These are phyloP conservation scores for Lophius piscatorius DNA, from an alignment of 2,113 vertebrate genomes.

Conservation along the genomic window DNA sequence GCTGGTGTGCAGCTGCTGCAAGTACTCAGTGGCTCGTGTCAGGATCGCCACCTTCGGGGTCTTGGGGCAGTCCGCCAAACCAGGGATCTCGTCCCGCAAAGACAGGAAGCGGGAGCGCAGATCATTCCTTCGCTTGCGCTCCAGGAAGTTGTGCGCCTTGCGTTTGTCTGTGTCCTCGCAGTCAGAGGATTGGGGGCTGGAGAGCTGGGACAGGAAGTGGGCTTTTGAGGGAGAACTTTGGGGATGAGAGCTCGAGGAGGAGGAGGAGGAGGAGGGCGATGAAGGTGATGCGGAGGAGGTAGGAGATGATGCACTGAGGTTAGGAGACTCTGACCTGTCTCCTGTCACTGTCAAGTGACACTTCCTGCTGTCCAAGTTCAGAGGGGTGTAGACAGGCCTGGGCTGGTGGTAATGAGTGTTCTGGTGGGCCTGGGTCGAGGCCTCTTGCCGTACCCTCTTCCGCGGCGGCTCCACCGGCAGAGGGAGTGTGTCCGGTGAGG, in stretches of 20 bases:
- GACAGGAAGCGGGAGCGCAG: slow-evolving; percentile 93
- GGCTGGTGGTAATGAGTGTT: slow-evolving; percentile 66
- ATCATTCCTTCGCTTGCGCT: slow-evolving; percentile 93
- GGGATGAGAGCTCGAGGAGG: slow-evolving; percentile 11
- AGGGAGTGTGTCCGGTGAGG: slow-evolving; percentile 83
- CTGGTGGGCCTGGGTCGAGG: slow-evolving; percentile 49
- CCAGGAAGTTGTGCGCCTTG: slow-evolving; percentile 94
- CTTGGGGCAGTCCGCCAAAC: slow-evolving; percentile 89
- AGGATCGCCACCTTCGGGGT: slow-evolving; percentile 96
- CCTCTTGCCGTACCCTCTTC: slow-evolving; percentile 73
- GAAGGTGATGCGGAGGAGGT: slow-evolving; percentile 54
- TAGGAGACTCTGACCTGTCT: slow-evolving; percentile 48
- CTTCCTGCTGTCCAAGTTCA: slow-evolving; percentile 61
- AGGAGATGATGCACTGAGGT: slow-evolving; percentile 53
- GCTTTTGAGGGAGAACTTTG: slow-evolving; percentile 60
- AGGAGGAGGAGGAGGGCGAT: slow-evolving; percentile 40
- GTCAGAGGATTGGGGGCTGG: slow-evolving; percentile 86
- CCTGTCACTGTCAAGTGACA: slow-evolving; percentile 10
- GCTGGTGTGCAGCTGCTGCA: slow-evolving; percentile 83
- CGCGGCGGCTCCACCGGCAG: slow-evolving; percentile 60
- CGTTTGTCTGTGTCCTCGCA: slow-evolving; percentile 93
- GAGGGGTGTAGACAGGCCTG: slow-evolving; percentile 51
- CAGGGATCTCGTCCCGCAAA: slow-evolving; percentile 91
- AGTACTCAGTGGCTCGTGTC: slow-evolving; percentile 91
- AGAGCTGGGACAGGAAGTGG: slow-evolving; percentile 56